phyloP scores from a whole-genome alignment of 2,113 vertebrate species.

The Pomatostomus ruficeps region DNA sequence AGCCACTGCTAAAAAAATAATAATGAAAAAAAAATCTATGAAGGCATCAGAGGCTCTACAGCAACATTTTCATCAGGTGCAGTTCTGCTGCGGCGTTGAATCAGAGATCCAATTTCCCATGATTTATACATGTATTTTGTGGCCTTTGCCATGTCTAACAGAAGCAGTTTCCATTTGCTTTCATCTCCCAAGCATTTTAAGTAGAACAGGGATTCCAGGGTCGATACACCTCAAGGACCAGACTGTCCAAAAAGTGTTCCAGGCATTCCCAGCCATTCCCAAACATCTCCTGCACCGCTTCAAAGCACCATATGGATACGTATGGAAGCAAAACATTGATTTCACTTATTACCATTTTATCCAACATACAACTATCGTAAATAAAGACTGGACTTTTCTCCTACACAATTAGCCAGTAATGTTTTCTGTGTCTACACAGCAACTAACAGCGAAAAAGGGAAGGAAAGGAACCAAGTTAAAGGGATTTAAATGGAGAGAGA shows the following conservation, averaged over 20 bases:
- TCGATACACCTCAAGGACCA: not conserved
- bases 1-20: not conserved
- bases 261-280: not conserved
- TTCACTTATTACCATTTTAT: not conserved
- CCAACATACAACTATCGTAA: not conserved
- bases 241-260: not conserved
- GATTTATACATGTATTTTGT: conserved; percentile 2
- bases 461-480: not conserved
- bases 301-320: not conserved
- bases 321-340: not conserved
- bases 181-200: not conserved
- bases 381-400: not conserved
- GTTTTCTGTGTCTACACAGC: not conserved
- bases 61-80: not conserved
- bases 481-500: not conserved
- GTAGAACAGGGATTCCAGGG: conserved; percentile 19
- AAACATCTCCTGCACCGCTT: not conserved
- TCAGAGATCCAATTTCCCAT: not conserved
- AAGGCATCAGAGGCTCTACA: not conserved
- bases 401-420: not conserved
- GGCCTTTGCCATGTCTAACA: conserved; percentile 9
- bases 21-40: not conserved
- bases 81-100: not conserved
- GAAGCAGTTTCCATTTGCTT: conserved; percentile 18
- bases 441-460: not conserved